Evolutionary conservation across 2,888 invertebrate species (phyloP).

Genomic region (Sphinx pinastri): DNA sequence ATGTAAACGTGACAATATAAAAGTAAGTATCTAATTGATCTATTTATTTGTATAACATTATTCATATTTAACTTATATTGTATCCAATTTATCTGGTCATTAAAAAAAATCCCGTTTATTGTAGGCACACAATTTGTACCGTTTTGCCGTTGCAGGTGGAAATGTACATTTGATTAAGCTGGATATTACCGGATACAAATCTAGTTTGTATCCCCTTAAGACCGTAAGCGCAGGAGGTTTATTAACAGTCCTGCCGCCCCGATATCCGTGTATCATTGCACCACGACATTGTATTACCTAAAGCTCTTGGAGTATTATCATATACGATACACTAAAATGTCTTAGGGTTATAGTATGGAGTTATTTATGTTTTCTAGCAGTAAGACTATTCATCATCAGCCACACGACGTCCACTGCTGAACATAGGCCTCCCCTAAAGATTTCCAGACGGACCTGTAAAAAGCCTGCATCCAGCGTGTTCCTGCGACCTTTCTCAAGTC

Average conservation of each 20-base stretch:
- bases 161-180: slow-evolving; percentile 12
- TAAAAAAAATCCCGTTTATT: no score
- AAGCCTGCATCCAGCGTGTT: no score
- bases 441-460: no score
- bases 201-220: slow-evolving; percentile 47
- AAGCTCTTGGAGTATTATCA: background rate
- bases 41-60: no score
- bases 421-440: no score
- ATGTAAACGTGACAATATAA: no score
- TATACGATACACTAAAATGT: background rate
- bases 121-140: background rate
- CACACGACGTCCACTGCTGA: no score
- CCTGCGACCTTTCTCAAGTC: no score
- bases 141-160: background rate
- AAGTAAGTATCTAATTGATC: no score
- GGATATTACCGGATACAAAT: slow-evolving; percentile 40
- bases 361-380: background rate
- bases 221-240: slow-evolving; percentile 47
- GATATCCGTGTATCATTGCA: slow-evolving; percentile 30
- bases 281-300: slow-evolving; percentile 22
- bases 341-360: background rate
- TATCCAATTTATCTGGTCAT: no score
- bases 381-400: background rate
- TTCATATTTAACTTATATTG: no score
- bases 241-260: slow-evolving; percentile 50